Base-by-base conservation (phyloP, 1,140 invertebrate genomes). In the Geopemphigus sp. region DNA sequence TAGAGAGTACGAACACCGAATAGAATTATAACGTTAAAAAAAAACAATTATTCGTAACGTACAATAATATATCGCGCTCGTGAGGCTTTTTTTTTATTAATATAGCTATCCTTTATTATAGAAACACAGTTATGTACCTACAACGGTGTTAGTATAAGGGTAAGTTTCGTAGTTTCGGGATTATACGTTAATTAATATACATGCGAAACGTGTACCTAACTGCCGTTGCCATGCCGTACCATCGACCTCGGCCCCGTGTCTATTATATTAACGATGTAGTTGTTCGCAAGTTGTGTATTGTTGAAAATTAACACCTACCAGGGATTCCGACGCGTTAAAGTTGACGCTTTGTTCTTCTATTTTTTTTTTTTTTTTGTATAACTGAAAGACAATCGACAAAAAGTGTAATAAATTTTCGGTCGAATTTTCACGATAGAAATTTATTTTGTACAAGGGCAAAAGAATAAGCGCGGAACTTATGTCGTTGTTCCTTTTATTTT, bases 131-230 rank as follows among this genome's bases (percentile, higher is more conserved):
- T 39, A 39, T 8, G 32, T 39, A 8, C 32, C 32, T 39, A 39
- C 32, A 39, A 39, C 32, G 8, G 32, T 39, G 32, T 39, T 39
- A 8, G 3, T 8, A 8, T 39, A 39, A 39, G 32, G 32, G 32
- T 39, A 39, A 12, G 39, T 66, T 66, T 22, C 32, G 22, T 47
- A 19, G 32, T 15, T n/a, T 66, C 39, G 10, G 32, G 64, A 4
- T 66, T 66, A 45, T 66, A 12, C 32, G 39, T 22, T 66, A 66
- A 47, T 66, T 66, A 66, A 66, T 66, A 39, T 14, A 66, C 32
- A 39, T 8, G 32, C 64, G 14, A 66, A 47, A 4, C 10, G 32
- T 39, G 19, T 22, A 66, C 22, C 63, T 39, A 1, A 39, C 32
- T 8, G 32, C 32, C 19, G 63, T 12, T 39, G 32, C 10, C 19